These are phyloP conservation scores for Coptotermes formosanus DNA, from an alignment of 1,140 invertebrate genomes.

Conservation along the genomic window DNA sequence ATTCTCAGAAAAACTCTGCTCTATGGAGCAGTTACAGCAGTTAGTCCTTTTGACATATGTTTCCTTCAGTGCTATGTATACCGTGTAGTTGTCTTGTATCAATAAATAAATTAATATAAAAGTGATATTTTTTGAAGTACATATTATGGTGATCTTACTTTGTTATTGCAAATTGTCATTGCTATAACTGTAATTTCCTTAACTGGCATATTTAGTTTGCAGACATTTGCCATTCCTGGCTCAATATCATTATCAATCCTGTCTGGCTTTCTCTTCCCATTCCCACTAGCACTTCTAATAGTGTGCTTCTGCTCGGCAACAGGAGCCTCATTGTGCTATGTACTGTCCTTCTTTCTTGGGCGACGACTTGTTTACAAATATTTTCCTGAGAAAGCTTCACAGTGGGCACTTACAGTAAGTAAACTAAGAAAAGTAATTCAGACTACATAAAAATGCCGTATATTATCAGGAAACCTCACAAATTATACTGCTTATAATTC, in stretches of 20 bases:
- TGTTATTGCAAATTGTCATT: no score
- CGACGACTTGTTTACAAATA: slow-evolving; percentile 81
- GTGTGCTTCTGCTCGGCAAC: slow-evolving; percentile 96
- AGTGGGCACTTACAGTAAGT: slow-evolving; percentile 81
- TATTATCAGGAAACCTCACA: no score
- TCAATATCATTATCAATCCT: slow-evolving; percentile 97
- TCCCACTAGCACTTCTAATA: slow-evolving; percentile 81
- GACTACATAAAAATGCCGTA: background rate
- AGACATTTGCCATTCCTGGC: slow-evolving; percentile 99
- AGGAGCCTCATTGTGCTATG: slow-evolving; percentile 94
- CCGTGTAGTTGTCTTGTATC: no score
- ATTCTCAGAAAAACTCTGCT: no score
- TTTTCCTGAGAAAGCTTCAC: slow-evolving; percentile 81
- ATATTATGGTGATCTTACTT: no score
- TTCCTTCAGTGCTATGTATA: no score
- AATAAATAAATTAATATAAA: no score
- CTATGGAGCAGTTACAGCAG: no score
- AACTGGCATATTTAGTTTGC: slow-evolving; percentile 66
- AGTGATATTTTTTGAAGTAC: no score
- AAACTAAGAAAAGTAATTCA: background rate
- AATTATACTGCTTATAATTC: no score
- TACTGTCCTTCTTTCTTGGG: slow-evolving; percentile 87
- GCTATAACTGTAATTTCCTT: slow-evolving; percentile 41
- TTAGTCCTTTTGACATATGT: no score
- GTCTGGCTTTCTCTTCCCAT: slow-evolving; percentile 96